Evolutionary conservation across 2,113 vertebrate species (phyloP), one percentile per base, ranked within the genome.

Genomic region (Laterallus jamaicensis): DNA sequence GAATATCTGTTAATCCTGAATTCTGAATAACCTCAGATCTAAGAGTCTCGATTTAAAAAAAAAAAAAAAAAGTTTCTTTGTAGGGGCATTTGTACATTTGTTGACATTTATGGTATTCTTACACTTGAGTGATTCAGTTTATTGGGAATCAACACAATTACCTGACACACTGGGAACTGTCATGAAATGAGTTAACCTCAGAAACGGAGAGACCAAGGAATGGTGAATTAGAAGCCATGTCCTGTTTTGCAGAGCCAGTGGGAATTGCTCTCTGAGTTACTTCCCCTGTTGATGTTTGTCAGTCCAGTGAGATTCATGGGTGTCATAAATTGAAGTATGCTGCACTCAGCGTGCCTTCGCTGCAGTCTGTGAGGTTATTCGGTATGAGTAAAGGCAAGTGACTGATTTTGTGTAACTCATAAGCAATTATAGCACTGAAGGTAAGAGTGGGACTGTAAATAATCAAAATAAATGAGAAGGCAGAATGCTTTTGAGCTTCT

Each of bases 381-480:
- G 60, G 26, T 71, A 60, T 68, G 76, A 96, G 52, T 75, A 92
- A 94, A 86, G 80, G 64, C 76, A 94, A 83, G 67, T 70, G 79
- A 91, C 84, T 94, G 84, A 91, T 82, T 93, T 63, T 94, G 47
- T 83, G 82, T 90, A 90, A 93, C 59, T 90, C 82, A 77, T 76
- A 82, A 80, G 67, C 70, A 94, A 90, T 94, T 94, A 93, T 3
- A 88, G 73, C 64, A 69, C 88, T 71, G 86, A 71, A 81, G 73
- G 85, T 90, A 90, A 86, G 78, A 91, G 64, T 62, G 39, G 14
- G 64, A 80, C 60, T 90, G 73, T 90, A 96, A 96, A 93, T 96
- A 95, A 86, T 90, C 71, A 69, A 92, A 93, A 76, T 85, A 92
- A 93, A 93, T 52, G 66, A 89, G 91, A 93, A 93, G 54, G 59